Conservation (phyloP, 2,797 vertebrate species). For the Pterois miles region DNA sequence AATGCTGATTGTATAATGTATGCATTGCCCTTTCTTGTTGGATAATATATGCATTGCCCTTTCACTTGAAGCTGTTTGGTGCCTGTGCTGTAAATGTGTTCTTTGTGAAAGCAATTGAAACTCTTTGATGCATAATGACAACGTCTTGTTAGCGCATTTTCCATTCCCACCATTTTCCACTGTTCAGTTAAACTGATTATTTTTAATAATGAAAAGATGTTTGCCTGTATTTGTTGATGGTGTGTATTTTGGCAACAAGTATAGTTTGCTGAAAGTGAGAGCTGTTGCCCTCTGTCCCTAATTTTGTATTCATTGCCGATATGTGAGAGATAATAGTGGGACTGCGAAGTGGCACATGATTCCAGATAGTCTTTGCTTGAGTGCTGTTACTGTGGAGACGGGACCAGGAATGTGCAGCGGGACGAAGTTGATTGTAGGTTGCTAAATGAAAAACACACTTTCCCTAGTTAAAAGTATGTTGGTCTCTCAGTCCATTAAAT, state of each 20-base stretch:
- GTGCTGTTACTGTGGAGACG: conserved; percentile 77
- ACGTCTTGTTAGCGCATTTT: conserved; percentile 57
- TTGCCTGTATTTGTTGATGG: conserved; percentile 8
- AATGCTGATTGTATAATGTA: conserved; percentile 76
- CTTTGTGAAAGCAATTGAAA: conserved; percentile 73
- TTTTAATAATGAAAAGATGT: conserved; percentile 53
- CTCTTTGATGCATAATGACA: conserved; percentile 70
- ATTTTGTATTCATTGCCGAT: conserved; percentile 41
- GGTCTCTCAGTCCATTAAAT: conserved; percentile 70
- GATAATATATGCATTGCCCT: conserved; percentile 80
- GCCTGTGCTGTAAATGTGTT: conserved; percentile 63
- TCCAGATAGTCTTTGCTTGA: conserved; percentile 79
- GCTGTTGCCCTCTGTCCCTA: conserved; percentile 29
- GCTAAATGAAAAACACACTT: conserved; percentile 83
- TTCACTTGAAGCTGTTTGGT: conserved; percentile 68
- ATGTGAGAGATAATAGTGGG: conserved; percentile 59
- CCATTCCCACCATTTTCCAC: conserved; percentile 25
- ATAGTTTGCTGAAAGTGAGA: conserved; percentile 38
- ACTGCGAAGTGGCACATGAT: conserved; percentile 75
- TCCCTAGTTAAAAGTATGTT: conserved; percentile 75
- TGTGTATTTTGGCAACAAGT: conserved; percentile 9
- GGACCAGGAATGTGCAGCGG: conserved; percentile 75
- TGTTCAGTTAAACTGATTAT: conserved; percentile 44
- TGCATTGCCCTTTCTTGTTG: conserved; percentile 76
- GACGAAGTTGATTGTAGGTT: conserved; percentile 79